Conservation (phyloP, 1,140 invertebrate genomes). For the Potamilus streckersoni region DNA sequence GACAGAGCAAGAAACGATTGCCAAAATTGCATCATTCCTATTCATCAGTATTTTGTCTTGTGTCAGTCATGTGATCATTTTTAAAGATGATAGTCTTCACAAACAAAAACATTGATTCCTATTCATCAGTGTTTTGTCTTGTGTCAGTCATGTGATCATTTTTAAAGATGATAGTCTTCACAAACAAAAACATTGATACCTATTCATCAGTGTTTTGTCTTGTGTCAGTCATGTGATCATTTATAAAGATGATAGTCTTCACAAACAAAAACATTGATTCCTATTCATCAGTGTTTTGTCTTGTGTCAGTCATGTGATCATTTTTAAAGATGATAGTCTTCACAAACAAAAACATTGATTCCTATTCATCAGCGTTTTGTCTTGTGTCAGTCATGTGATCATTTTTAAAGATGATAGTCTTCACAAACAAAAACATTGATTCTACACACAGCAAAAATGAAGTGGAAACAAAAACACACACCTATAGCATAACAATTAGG, state of each 20-base stretch:
- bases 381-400: slow-evolving; percentile 48
- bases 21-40: slow-evolving; percentile 61
- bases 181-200: slow-evolving; percentile 33
- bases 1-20: slow-evolving; percentile 16
- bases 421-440: no score
- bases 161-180: background rate
- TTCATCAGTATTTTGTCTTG: slow-evolving; percentile 59
- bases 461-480: no score
- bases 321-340: background rate
- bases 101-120: slow-evolving; percentile 43
- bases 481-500: no score
- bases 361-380: no score
- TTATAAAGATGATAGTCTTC: background rate
- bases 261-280: slow-evolving; percentile 32
- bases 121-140: slow-evolving; percentile 61
- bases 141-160: slow-evolving; percentile 44
- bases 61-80: slow-evolving; percentile 44
- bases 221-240: slow-evolving; percentile 44
- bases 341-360: no score
- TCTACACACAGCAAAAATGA: no score
- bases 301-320: slow-evolving; percentile 48
- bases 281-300: slow-evolving; percentile 63
- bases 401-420: background rate
- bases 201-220: slow-evolving; percentile 63
- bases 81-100: background rate